Percentiles rank a stretch among this genome's conserved stretches.
These are phyloP conservation scores for Mellilla xanthometata DNA, from an alignment of 2,888 invertebrate species.

Conservation along the genomic window DNA sequence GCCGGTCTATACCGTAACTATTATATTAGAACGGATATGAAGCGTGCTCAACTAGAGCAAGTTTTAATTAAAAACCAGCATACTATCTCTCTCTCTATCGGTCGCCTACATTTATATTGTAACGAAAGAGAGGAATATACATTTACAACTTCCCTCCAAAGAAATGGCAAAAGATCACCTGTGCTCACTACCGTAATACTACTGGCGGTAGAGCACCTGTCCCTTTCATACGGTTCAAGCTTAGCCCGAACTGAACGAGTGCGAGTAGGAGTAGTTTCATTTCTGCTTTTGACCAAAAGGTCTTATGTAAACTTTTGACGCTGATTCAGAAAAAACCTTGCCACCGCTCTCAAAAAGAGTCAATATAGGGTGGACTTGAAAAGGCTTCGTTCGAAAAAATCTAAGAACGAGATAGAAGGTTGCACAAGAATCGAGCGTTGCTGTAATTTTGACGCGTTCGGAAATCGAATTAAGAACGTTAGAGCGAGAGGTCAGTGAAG, in stretches of 20 bases:
- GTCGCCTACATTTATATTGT: slow-evolving; percentile 28
- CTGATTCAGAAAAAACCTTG: slow-evolving; percentile 38
- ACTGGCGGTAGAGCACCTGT: slow-evolving; percentile 78
- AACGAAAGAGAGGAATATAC: slow-evolving; percentile 64
- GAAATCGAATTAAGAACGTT: slow-evolving; percentile 80
- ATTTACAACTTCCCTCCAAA: slow-evolving; percentile 66
- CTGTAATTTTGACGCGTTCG: slow-evolving; percentile 79
- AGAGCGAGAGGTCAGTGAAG: slow-evolving; percentile 77
- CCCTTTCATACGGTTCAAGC: slow-evolving; percentile 80
- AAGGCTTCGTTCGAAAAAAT: slow-evolving; percentile 34
- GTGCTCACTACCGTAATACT: slow-evolving; percentile 82
- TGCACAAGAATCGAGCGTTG: slow-evolving; percentile 71
- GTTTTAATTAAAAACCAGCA: slow-evolving; percentile 62
- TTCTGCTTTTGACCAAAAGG: slow-evolving; percentile 40
- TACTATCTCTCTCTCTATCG: slow-evolving; percentile 51
- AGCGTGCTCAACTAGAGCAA: slow-evolving; percentile 67
- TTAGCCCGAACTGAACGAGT: slow-evolving; percentile 77
- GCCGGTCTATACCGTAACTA: slow-evolving; percentile 54
- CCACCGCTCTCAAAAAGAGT: neutral
- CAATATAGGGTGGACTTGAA: slow-evolving; percentile 6
- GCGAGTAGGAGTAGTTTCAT: slow-evolving; percentile 79
- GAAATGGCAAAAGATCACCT: slow-evolving; percentile 81
- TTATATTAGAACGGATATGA: slow-evolving; percentile 60
- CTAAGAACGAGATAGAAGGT: slow-evolving; percentile 73
- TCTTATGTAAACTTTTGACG: slow-evolving; percentile 30